phyloP scores from a whole-genome alignment of 1,140 invertebrate genomes.

The Xylocopa sonorina region DNA sequence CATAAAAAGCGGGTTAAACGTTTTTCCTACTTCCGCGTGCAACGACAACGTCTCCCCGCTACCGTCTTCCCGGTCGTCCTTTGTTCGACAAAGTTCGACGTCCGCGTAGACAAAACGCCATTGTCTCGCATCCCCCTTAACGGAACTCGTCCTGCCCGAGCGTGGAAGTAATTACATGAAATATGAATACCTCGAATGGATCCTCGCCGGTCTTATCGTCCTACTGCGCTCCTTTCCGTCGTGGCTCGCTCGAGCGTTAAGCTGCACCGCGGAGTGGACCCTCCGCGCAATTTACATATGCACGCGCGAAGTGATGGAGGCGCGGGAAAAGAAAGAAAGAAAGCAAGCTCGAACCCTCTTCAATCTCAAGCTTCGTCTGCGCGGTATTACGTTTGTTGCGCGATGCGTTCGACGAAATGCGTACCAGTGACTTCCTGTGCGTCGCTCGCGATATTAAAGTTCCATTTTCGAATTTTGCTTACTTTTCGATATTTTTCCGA shows the following conservation, averaged over 20 bases:
- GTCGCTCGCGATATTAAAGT: no score
- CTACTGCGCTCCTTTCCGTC: neutral
- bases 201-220: neutral
- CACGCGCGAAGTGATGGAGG: no score
- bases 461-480: no score
- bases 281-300: neutral
- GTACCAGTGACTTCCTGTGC: no score
- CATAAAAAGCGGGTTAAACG: slow-evolving; percentile 11
- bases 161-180: slow-evolving; percentile 51
- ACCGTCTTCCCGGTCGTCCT: slow-evolving; percentile 2
- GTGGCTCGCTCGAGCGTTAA: neutral
- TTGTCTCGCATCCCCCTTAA: slow-evolving; percentile 3
- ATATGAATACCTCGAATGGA: slow-evolving; percentile 31
- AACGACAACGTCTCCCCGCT: neutral
- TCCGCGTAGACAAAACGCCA: slow-evolving; percentile 37
- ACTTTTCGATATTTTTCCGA: no score
- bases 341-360: no score
- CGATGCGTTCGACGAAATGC: no score
- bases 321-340: no score
- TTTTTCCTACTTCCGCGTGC: neutral
- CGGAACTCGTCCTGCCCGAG: neutral
- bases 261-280: neutral
- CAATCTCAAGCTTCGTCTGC: no score
- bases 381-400: no score
- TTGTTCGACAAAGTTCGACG: slow-evolving; percentile 41